Percentiles rank a stretch among this genome's conserved stretches.
Evolutionary conservation across 1,140 invertebrate species (phyloP).

Genomic region (Lithobius niger): DNA sequence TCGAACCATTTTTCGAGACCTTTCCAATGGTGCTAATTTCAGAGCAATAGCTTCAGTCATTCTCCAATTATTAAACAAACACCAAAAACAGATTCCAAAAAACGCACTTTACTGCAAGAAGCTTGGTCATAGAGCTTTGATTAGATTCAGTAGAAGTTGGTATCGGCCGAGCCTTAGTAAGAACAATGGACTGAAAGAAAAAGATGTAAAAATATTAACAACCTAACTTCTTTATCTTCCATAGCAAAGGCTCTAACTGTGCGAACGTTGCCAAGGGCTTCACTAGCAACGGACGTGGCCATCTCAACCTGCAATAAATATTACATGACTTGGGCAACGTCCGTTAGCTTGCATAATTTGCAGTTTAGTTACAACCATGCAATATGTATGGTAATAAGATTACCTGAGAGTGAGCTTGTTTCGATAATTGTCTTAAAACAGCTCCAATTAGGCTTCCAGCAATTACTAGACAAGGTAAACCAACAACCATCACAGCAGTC

Average conservation of each 20-base stretch:
- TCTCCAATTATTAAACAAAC: too few relatives aligned
- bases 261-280: slow-evolving; percentile 79
- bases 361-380: too few relatives aligned
- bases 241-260: slow-evolving; percentile 86
- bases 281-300: slow-evolving; percentile 75
- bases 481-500: slow-evolving; percentile 60
- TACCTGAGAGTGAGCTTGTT: slow-evolving; percentile 62
- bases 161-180: not conserved
- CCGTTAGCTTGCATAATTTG: not conserved
- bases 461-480: slow-evolving; percentile 66
- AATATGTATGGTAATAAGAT: too few relatives aligned
- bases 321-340: not conserved
- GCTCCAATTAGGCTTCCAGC: slow-evolving; percentile 60
- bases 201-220: slow-evolving; percentile 14
- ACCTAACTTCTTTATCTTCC: slow-evolving; percentile 64
- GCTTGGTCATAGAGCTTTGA: not conserved
- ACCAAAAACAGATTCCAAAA: too few relatives aligned
- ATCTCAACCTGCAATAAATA: slow-evolving; percentile 48
- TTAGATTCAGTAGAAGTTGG: not conserved
- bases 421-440: slow-evolving; percentile 53
- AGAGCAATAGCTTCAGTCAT: too few relatives aligned
- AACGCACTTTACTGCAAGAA: too few relatives aligned
- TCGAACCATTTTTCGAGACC: not conserved
- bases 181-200: not conserved
- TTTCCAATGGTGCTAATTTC: not conserved